Evolutionary conservation across 1,140 invertebrate species (phyloP), one percentile per base, ranked within the genome.

Genomic region (Lanistes nyassanus): DNA sequence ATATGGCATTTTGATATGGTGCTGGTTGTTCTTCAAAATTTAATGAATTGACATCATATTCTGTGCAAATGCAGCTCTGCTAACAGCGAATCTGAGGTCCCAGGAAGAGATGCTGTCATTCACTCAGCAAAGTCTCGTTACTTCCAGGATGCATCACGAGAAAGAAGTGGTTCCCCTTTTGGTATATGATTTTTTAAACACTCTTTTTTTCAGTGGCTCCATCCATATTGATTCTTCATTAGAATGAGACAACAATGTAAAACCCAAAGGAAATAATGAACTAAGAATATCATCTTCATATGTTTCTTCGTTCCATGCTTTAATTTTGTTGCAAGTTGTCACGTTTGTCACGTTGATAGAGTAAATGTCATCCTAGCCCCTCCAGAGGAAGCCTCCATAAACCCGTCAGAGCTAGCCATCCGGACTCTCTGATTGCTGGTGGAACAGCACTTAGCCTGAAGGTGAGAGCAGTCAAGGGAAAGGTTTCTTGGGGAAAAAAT

Each of bases 381-480:
- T 19, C 72, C 80, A 37, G 84, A 81, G 13, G 85, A 88, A 19
- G 83, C 74, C 13, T 68, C 79, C 47, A 85, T 89, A 37, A 80
- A 83, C 21, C 86, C 87, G 37, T 83, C 83, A 73, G 88, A 89
- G 65, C 70, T 89, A n/a, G 87, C 86, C 19, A 84, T 89, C n/a
- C 67, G 39, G 87, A 88, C 76, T 83, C 85, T 47, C 75, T 89
- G 13, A 84, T 88, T 21, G 82, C 81, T 74, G 86, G 87, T 56
- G 87, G 87, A 16, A 85, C 81, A 72, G 83, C 83, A 65, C 83
- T 89, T 34, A 89, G 86, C 76, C 77, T 89, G 11, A 88, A 88
- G 80, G 86, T 88, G 80, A 65, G 70, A 39, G 34, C 29, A 1
- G 23, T 26, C n/a, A n/a, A n/a, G n/a, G n/a, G n/a, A n/a, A n/a